These are phyloP conservation scores for Lonchura striata DNA, from an alignment of 2,113 vertebrate species.

Conservation along the genomic window DNA sequence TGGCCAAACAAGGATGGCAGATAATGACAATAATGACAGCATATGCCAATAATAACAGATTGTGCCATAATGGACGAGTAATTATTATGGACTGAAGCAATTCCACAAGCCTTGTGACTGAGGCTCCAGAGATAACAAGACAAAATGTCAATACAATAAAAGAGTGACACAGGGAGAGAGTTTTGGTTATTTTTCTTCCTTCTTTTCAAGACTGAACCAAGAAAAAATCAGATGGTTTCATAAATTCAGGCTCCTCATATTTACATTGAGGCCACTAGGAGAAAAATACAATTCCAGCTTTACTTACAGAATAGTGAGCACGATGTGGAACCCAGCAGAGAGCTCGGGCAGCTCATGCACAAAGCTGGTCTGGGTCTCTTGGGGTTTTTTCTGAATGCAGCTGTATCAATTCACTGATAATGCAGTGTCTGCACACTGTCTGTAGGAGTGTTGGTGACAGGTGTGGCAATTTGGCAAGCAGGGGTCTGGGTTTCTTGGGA, in stretches of 20 bases:
- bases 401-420: background rate
- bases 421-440: background rate
- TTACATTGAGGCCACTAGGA: background rate
- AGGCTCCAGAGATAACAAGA: background rate
- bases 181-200: background rate
- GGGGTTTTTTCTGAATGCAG: background rate
- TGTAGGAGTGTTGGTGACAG: background rate
- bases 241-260: background rate
- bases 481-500: background rate
- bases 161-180: background rate
- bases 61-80: background rate
- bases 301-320: background rate
- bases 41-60: background rate
- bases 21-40: background rate
- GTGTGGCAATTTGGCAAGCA: background rate
- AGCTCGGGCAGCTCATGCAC: background rate
- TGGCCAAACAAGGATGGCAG: background rate
- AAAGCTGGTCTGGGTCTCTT: background rate
- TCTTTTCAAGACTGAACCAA: background rate
- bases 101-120: background rate
- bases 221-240: background rate
- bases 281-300: background rate
- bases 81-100: background rate
- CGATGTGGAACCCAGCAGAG: fast-evolving
- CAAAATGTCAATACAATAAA: background rate